Evolutionary conservation across 1,140 invertebrate species (phyloP), one percentile per base, ranked within the genome.

Genomic region (Neomicropteryx cornuta): DNA sequence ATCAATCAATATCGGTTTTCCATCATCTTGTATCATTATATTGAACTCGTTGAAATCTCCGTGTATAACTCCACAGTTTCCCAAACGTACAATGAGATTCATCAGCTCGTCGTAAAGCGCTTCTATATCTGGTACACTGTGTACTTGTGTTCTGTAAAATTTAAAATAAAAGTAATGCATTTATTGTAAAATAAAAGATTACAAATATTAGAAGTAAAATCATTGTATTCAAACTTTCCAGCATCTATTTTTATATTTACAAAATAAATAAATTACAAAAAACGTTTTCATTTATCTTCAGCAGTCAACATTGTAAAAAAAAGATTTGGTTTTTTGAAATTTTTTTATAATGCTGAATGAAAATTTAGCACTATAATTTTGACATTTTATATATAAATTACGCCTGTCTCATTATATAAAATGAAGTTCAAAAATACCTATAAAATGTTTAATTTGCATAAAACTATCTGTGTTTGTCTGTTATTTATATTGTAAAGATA

Each of bases 41-140:
- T 97, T 99, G 58, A 99, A 99, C 69, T 99, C 97, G 62, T 99
- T 99, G 51, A 97, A 98, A 71, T 99, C 96, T 2, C 94, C 88
- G 63, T 99, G 96, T 52, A 99, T 98, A 1, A 99, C 86, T 1
- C 97, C 96, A 58, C 84, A 80, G 63, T 92, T 87, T 17, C 83
- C 96, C 21, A 99, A 69, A 41, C 77, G 75, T 0, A 97, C 79
- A 39, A 99, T 88, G 3, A 99, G 68, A 51, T 89, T 77, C 95
- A 99, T 99, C 40, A 97, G 72, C 49, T 95, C 84, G 52, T 96
- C 90, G 56, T 97, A 99, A 0, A 98, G 68, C 8, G 58, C 66
- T 50, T 83, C 83, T 1, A 85, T 72, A 58, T 96, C 77, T 3
- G 76, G 65, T 3, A 96, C 66, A 55, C 87, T 75, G 39, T 78